Evolutionary conservation across 2,113 vertebrate species (phyloP), one percentile per base, ranked within the genome.

Genomic region (Leptobrachium leishanense): DNA sequence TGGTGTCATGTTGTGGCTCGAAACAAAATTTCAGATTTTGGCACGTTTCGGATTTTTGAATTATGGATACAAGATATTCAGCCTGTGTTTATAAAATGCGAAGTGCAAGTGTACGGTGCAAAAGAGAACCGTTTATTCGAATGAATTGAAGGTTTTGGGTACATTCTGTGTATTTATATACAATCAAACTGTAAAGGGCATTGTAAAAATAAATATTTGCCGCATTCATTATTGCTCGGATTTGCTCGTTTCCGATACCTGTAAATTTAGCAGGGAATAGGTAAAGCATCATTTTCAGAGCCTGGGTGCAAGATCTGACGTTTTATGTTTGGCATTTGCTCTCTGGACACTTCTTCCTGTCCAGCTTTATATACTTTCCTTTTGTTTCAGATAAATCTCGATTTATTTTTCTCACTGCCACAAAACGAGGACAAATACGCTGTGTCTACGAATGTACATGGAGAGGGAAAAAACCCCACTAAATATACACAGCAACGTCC

Each of bases 381-480:
- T 79, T 72, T 72, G n/a, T 73, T 72, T 73, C 64, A 12, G 62
- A 57, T 72, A 73, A 66, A 79, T 73, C 62, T 72, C 8, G 20
- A 0, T 43, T 43, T 53, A 12, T 72, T 64, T 46, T 46, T 31
- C 6, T 43, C 53, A 43, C 20, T 64, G 68, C 68, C 2, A 43
- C 71, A 63, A 31, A 66, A 43, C 12, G 43, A 6, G 43, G 41
- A 79, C 62, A 79, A 73, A 31, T 59, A 69, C 54, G n/a, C 70
- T 54, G 71, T 41, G 63, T 44, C 77, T 63, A 73, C 74, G 77
- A 80, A 80, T 74, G 59, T 67, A 74, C 46, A 80, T 59, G 77
- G 46, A 43, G 77, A 13, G 20, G 54, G 20, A 31, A 31, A 31
- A 31, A 31, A 31, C 20, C 20, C 20, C 20, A 31, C 20, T 31